These are phyloP conservation scores for Pelecanus crispus DNA, from an alignment of 2,113 vertebrate species.

Conservation along the genomic window DNA sequence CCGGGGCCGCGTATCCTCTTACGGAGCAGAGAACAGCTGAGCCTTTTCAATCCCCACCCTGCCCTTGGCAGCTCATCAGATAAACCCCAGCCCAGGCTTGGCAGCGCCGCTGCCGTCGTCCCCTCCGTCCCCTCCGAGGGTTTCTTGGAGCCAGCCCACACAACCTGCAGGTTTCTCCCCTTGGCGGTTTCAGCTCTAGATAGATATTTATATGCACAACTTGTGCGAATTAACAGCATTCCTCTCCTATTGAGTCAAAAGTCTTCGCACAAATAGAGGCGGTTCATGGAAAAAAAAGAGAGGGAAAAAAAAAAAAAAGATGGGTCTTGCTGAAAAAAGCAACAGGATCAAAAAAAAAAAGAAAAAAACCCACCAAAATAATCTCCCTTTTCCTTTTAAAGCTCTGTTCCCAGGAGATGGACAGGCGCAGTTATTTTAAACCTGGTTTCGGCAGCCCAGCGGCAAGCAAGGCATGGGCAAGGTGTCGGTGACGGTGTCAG, in stretches of 20 bases:
- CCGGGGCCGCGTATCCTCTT: constrained; percentile 5
- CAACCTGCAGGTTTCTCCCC: not conserved
- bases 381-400: constrained; percentile 43
- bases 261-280: not conserved
- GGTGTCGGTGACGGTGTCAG: not conserved
- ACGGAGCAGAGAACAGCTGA: constrained; percentile 40
- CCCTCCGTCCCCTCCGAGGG: constrained; percentile 64
- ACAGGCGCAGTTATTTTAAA: not conserved
- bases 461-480: not conserved
- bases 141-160: not conserved
- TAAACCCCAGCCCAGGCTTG: not conserved
- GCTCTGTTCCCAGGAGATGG: not conserved
- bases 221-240: constrained; percentile 53
- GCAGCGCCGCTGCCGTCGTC: not conserved
- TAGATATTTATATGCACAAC: constrained; percentile 9
- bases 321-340: not conserved
- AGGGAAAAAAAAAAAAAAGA: not conserved
- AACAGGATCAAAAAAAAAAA: not conserved
- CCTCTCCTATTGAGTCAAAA: constrained; percentile 67
- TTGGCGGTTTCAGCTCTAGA: not conserved
- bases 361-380: not conserved
- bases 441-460: not conserved
- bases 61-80: constrained; percentile 57
- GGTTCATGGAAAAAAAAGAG: not conserved
- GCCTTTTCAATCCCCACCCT: constrained; percentile 46